Conservation (phyloP, 2,113 vertebrate species). For the Ivindomyrus marchei region DNA sequence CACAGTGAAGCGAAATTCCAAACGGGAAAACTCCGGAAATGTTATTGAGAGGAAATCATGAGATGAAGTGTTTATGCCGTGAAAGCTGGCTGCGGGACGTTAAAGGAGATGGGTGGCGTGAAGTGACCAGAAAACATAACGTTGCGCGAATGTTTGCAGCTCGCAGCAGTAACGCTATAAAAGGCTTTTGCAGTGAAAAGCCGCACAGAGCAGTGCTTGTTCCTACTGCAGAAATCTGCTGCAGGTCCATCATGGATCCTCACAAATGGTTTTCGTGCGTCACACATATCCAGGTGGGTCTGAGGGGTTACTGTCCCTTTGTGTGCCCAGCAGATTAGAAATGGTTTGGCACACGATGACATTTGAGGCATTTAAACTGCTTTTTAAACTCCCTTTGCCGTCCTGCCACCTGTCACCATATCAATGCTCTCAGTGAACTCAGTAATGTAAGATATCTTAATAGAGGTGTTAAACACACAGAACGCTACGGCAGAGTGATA, state of each 20-base stretch:
- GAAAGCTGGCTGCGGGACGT: background rate
- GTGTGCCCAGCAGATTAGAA: background rate
- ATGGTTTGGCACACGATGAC: background rate
- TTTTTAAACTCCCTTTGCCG: background rate
- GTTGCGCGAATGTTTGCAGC: background rate
- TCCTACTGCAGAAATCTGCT: background rate
- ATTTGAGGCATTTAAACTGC: background rate
- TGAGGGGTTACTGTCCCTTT: background rate
- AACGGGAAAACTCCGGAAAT: background rate
- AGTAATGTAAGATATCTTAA: background rate
- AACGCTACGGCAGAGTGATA: background rate
- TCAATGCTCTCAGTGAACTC: background rate
- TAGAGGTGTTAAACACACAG: background rate
- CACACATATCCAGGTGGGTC: background rate
- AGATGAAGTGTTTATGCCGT: background rate
- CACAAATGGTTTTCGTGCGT: background rate
- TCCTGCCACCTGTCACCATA: background rate
- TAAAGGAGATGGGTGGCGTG: background rate
- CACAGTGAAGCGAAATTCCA: background rate
- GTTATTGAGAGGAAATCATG: background rate
- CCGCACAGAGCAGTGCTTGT: background rate
- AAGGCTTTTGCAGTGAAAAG: background rate
- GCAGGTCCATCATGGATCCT: constrained; percentile 16
- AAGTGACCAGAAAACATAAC: background rate
- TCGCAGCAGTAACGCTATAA: background rate